Conservation (phyloP, 1,140 invertebrate species). For the Drosophila sturtevanti region DNA sequence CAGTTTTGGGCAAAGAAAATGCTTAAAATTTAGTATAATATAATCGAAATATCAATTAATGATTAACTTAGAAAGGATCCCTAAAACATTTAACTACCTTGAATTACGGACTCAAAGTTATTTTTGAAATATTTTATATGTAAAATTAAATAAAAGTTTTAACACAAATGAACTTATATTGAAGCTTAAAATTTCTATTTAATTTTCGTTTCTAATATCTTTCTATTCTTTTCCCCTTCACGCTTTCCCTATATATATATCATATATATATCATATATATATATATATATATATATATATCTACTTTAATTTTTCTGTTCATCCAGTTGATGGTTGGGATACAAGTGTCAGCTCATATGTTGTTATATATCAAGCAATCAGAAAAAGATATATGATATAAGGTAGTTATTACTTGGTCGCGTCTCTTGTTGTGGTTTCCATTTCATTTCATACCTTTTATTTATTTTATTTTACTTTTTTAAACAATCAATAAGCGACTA, state of each 20-base stretch:
- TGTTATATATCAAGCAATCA: neutral
- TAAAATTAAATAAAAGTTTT: no score
- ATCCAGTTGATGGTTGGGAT: neutral
- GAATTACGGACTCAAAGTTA: no score
- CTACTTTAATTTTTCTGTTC: neutral
- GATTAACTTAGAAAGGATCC: no score
- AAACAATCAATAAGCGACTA: constrained; percentile 53
- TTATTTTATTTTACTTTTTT: constrained; percentile 41
- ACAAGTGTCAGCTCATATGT: constrained; percentile 45
- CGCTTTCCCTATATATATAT: neutral
- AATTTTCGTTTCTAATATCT: no score
- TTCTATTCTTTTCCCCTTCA: no score
- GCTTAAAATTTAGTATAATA: no score
- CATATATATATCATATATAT: neutral
- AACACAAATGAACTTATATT: no score
- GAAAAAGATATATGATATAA: neutral
- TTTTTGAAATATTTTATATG: no score
- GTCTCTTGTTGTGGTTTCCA: constrained; percentile 45
- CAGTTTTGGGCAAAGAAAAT: no score
- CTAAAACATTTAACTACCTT: no score
- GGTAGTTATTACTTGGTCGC: constrained; percentile 26
- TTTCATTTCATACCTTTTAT: constrained; percentile 34
- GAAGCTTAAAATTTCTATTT: no score
- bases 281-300: neutral
- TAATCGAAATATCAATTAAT: no score